Conservation (phyloP, 2,113 vertebrate species). For the Cercocebus atys region DNA sequence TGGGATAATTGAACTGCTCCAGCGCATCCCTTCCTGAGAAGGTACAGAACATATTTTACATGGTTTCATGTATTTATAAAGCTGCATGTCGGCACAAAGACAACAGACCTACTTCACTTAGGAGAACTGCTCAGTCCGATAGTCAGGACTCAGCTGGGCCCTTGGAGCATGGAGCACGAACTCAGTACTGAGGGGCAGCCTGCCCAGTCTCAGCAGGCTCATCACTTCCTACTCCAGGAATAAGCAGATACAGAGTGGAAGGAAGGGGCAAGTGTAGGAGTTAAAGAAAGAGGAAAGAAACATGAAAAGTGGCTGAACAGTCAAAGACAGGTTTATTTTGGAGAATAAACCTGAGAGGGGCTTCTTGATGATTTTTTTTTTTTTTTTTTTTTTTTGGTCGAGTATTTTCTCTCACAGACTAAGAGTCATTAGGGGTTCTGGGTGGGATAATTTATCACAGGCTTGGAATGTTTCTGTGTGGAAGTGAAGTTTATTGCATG, state of each 20-base stretch:
- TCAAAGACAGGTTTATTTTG: too few relatives aligned
- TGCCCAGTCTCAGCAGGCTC: accelerated
- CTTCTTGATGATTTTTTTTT: too few relatives aligned
- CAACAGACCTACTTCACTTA: not conserved
- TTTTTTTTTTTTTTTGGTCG: too few relatives aligned
- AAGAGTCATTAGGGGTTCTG: not conserved
- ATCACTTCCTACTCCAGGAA: not conserved
- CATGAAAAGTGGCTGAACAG: too few relatives aligned
- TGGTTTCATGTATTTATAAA: not conserved
- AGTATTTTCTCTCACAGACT: too few relatives aligned
- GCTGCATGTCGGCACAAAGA: not conserved
- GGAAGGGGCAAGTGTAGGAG: accelerated
- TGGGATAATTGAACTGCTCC: not conserved
- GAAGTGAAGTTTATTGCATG: too few relatives aligned
- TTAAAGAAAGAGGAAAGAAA: too few relatives aligned
- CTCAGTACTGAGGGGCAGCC: not conserved
- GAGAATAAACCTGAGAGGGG: too few relatives aligned
- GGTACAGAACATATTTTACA: not conserved
- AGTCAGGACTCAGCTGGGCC: not conserved
- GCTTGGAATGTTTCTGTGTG: too few relatives aligned
- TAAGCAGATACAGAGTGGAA: not conserved
- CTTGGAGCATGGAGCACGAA: not conserved
- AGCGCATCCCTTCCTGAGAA: constrained; percentile 10
- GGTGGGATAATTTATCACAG: not conserved
- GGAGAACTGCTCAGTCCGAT: not conserved